Evolutionary conservation across 2,113 vertebrate species (phyloP), one percentile per base, ranked within the genome.

Genomic region (Corythaeola cristata): DNA sequence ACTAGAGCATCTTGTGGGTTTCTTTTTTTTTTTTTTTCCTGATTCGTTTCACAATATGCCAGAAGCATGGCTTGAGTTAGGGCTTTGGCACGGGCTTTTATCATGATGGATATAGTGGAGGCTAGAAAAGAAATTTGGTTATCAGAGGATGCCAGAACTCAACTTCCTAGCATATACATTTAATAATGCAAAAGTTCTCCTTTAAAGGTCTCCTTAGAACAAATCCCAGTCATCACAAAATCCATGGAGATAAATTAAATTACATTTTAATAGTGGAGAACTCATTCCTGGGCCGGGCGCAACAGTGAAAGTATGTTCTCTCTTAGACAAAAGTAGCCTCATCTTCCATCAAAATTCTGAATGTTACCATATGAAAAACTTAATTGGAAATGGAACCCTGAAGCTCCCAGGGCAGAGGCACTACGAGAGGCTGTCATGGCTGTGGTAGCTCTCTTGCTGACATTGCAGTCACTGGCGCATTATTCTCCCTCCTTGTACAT

Each of bases 11-110:
- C 90, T 93, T 92, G 82, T 91, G 84, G 84, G 55, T 91, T 92
- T 91, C 39, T 78, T 69, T 73, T 20, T 33, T 37, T 53, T 81
- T 37, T 53, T 81, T 32, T 64, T 27, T 4, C 62, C 93, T 35
- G 68, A 93, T 92, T 95, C 17, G 26, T 95, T 96, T 94, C 85
- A 95, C 95, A 94, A 83, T 64, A 88, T 92, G 96, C 97, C 97
- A 97, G 92, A 96, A 94, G 94, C 89, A 96, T 96, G 97, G 96
- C 96, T 97, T 97, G 94, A 96, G 95, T 97, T 97, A 97, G 86
- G 75, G 81, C 92, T 94, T 90, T 97, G 96, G 97, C 97, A 96
- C 71, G n/a, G 37, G 53, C 77, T 96, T 95, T 91, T 92, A 97
- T 95, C 89, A 47, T 96, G 95, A 97, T 96, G 88, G 91, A 96